These are phyloP conservation scores for Vollenhovia emeryi DNA, from an alignment of 1,140 invertebrate genomes.

Conservation along the genomic window DNA sequence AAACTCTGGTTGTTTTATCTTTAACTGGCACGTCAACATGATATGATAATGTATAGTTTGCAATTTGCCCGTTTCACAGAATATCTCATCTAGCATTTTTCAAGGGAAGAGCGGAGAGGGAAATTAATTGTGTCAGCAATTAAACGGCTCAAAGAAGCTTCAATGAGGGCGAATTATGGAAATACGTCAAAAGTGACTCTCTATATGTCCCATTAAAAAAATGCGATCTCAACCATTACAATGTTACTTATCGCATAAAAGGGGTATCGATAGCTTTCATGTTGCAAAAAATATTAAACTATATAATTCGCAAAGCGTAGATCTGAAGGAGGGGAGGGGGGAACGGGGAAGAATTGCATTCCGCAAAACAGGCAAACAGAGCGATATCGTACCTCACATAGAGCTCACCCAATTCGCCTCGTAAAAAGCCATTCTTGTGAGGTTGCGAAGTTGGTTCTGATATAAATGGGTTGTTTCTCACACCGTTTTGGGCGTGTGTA, in stretches of 20 bases:
- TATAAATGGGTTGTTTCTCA: constrained; percentile 78
- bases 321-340: constrained; percentile 1
- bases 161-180: neutral
- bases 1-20: constrained; percentile 8
- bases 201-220: constrained; percentile 18
- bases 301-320: constrained; percentile 1
- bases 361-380: constrained; percentile 79
- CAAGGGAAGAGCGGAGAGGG: neutral
- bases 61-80: constrained; percentile 72
- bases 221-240: neutral
- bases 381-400: constrained; percentile 85
- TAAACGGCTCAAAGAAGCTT: neutral
- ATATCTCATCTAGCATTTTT: constrained; percentile 30
- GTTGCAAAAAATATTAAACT: neutral
- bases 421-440: constrained; percentile 84
- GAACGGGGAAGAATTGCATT: constrained; percentile 56
- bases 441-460: constrained; percentile 77
- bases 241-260: constrained; percentile 35
- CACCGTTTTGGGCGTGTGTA: constrained; percentile 79
- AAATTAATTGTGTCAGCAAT: neutral
- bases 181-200: constrained; percentile 9
- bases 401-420: constrained; percentile 85
- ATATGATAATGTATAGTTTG: constrained; percentile 45
- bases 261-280: constrained; percentile 7
- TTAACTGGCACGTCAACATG: constrained; percentile 37